Conservation (phyloP, 2,797 vertebrate genomes). For the Peromyscus aztecus region DNA sequence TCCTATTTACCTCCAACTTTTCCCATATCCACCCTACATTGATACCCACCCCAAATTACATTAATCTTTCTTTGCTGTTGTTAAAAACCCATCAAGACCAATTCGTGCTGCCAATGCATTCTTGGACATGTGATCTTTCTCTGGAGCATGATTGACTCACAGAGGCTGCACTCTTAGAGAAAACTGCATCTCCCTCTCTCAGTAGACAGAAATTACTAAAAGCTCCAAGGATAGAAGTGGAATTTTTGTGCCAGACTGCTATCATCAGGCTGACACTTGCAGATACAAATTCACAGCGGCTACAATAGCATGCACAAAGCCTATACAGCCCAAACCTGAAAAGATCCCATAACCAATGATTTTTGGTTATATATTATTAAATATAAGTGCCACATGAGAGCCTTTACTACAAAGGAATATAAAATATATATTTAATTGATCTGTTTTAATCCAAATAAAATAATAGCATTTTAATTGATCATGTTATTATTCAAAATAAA, state of each 20-base stretch:
- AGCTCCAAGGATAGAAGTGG: not conserved
- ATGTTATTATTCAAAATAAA: not conserved
- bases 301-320: not conserved
- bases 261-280: not conserved
- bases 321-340: not conserved
- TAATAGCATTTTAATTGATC: not conserved
- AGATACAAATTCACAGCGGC: not conserved
- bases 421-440: not conserved
- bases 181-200: not conserved
- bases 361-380: not conserved
- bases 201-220: not conserved
- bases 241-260: not conserved
- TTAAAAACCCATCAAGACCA: not conserved
- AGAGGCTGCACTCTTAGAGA: not conserved
- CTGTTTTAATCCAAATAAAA: not conserved
- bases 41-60: not conserved
- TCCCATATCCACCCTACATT: not conserved
- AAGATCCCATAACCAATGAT: not conserved
- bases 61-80: not conserved
- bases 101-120: not conserved
- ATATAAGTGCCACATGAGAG: not conserved
- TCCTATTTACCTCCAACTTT: not conserved
- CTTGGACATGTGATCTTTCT: not conserved
- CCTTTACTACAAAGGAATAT: not conserved
- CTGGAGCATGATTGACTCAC: not conserved